phyloP scores from a whole-genome alignment of 2,113 vertebrate species.

The Tinamus guttatus region DNA sequence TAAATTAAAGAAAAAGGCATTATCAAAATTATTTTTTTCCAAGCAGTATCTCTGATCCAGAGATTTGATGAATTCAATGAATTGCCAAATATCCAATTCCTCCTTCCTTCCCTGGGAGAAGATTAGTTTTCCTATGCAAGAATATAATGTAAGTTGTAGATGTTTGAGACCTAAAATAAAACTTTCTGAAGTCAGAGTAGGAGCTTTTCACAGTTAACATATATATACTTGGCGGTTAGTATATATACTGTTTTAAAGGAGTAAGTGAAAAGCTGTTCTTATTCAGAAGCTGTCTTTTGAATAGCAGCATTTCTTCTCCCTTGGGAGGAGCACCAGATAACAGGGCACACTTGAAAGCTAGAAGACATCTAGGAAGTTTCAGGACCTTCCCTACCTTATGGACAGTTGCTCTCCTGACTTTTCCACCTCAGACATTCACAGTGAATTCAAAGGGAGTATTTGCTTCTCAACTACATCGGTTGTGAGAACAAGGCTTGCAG shows the following conservation, averaged over 20 bases:
- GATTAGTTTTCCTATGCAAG: background rate
- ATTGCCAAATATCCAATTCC: background rate
- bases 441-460: background rate
- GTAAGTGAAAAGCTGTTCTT: background rate
- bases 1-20: background rate
- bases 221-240: background rate
- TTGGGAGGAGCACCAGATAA: background rate
- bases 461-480: background rate
- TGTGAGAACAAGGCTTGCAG: background rate
- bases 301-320: background rate
- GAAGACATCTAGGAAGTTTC: background rate
- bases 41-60: background rate
- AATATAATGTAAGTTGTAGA: background rate
- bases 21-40: background rate
- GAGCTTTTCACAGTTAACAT: background rate
- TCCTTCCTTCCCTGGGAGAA: background rate
- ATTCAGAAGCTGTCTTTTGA: background rate
- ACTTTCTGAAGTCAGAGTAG: background rate
- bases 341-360: background rate
- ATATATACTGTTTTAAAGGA: background rate
- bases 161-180: background rate
- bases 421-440: background rate
- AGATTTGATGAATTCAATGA: background rate
- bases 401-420: background rate
- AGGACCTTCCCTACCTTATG: background rate